Conservation (phyloP, 2,113 vertebrate species). For the Zapus hudsonius region DNA sequence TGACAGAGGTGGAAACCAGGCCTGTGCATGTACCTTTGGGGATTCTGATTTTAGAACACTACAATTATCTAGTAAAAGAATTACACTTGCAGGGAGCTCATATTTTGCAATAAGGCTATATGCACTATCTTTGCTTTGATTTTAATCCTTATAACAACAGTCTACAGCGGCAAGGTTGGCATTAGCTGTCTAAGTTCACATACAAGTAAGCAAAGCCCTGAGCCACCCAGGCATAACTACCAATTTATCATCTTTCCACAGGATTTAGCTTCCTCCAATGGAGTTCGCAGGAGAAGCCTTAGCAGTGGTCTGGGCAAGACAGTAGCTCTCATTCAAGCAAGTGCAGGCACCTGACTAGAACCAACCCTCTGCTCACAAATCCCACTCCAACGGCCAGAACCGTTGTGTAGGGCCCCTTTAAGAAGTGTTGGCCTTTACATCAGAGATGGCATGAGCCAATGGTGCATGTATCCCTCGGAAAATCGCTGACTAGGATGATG, state of each 20-base stretch:
- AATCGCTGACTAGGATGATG: background rate
- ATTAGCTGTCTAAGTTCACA: background rate
- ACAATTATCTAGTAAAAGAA: constrained; percentile 43
- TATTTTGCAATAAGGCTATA: background rate
- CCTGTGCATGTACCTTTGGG: background rate
- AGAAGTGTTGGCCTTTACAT: background rate
- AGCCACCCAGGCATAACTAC: background rate
- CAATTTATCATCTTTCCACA: background rate
- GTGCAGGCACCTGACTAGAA: background rate
- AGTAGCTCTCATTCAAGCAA: background rate
- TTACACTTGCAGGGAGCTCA: background rate
- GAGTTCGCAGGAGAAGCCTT: background rate
- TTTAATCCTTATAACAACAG: background rate
- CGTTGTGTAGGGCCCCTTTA: background rate
- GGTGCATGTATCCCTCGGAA: background rate
- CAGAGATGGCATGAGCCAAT: background rate
- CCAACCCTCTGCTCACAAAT: background rate
- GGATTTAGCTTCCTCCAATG: background rate
- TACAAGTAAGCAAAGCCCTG: background rate
- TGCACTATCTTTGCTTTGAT: background rate
- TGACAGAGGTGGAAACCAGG: background rate
- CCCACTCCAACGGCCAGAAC: background rate
- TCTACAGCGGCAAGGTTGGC: background rate
- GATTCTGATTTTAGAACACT: constrained; percentile 21
- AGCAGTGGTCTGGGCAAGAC: background rate